A percentile compares a stretch with the other conserved stretches of the same genome.
Conservation (phyloP, 2,113 vertebrate genomes). For the Corythaixoides concolor region DNA sequence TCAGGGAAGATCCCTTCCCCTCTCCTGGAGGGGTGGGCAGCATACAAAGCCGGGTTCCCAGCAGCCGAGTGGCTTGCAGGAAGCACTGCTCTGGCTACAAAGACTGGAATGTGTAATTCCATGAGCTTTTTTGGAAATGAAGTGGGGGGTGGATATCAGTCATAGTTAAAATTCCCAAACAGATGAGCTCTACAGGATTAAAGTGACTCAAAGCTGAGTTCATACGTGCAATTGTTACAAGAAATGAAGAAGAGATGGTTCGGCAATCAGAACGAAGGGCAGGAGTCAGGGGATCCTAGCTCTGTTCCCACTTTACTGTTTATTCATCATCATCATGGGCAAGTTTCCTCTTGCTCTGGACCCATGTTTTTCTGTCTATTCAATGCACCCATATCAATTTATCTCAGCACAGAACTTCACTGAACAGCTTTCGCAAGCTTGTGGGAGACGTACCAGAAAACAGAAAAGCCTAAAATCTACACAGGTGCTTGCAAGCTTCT, state of each 20-base stretch:
- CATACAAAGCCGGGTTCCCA: background rate
- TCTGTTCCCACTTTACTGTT: background rate
- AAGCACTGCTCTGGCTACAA: background rate
- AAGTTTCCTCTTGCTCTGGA: background rate
- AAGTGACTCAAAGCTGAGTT: background rate
- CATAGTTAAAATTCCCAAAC: constrained; percentile 47
- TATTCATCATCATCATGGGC: background rate
- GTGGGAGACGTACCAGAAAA: background rate
- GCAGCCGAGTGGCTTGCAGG: background rate
- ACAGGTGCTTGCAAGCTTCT: background rate
- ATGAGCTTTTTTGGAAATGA: constrained; percentile 46
- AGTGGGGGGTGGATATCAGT: background rate
- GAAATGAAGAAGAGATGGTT: background rate
- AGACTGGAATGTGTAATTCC: constrained; percentile 43
- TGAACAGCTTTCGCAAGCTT: background rate
- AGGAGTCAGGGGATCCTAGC: background rate
- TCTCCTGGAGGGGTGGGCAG: background rate
- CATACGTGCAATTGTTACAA: background rate
- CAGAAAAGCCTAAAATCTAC: background rate
- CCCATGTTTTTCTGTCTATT: background rate
- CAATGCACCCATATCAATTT: background rate
- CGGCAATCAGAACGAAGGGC: background rate
- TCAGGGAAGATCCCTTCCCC: background rate
- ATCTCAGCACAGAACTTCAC: background rate
- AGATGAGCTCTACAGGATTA: constrained; percentile 7